Base-by-base conservation (phyloP, 2,113 vertebrate species). In the Clarias macrocephalus region DNA sequence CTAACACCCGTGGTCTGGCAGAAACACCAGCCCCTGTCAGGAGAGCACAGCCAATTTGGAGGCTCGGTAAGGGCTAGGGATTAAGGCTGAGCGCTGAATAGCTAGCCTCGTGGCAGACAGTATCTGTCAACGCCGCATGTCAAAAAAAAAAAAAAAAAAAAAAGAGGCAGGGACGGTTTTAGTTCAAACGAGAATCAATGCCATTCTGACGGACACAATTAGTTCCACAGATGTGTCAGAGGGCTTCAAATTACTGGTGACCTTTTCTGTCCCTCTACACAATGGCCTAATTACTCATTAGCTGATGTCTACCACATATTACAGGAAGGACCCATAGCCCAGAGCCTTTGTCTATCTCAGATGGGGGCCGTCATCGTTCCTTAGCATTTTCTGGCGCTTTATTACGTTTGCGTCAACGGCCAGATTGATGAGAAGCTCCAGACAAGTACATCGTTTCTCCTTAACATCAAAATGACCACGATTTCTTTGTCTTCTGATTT, bases 101-200 rank as follows among this genome's bases (percentile, higher is more conserved):
- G 91, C 86, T 84, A 89, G 85, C 77, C 86, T 89, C 88, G 87
- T 33, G 62, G 81, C 87, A 88, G 87, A 91, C 73, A 87, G 87
- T 81, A 87, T 90, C 91, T 93, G 93, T 93, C 93, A 92, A 88
- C 90, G 90, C 80, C 86, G 88, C 91, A 91, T 90, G 73, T 94
- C 93, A 95, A 89, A 86, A 89, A 48, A 48, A 42, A 42, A 37
- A 37, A 37, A 42, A 42, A 42, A 42, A 42, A 42, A 48, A 48
- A 6, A 48, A 8, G 33, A 87, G 80, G 19, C 83, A n/a, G 84
- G 60, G 93, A 91, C 86, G 93, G 91, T 92, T 93, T 92, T 92
- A 92, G 91, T 94, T 92, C 85, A 92, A 93, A 93, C 90, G 91
- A 93, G 95, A 95, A 95, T 94, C 90, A 82, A 91, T 92, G 89